Conservation (phyloP, 2,888 invertebrate genomes). For the Hirtodrosophila confusa region DNA sequence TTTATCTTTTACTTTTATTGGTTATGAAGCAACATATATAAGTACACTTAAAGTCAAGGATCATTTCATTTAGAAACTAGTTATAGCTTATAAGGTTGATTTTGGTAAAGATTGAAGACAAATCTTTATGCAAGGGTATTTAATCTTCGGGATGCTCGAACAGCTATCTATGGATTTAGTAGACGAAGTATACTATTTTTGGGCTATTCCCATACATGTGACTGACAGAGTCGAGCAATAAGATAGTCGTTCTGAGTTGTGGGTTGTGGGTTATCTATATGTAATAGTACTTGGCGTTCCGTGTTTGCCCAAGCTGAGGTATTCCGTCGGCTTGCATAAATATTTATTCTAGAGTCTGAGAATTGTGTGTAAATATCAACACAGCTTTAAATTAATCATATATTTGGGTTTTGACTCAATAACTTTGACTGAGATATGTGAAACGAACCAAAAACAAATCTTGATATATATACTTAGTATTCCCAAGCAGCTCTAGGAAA, state of each 20-base stretch:
- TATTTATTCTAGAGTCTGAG: constrained; percentile 26
- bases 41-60: too few species aligned
- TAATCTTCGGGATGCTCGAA: not conserved
- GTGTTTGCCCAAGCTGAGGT: constrained; percentile 11
- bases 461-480: not conserved
- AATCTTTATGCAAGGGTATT: not conserved
- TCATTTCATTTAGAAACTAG: too few species aligned
- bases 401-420: constrained; percentile 14
- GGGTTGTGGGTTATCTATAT: constrained; percentile 8
- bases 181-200: not conserved
- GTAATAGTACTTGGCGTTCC: not conserved
- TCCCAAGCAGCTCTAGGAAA: too few species aligned
- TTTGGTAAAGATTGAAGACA: too few species aligned
- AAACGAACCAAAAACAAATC: not conserved
- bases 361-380: constrained; percentile 26
- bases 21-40: too few species aligned
- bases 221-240: not conserved
- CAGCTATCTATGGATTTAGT: not conserved
- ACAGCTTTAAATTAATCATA: constrained; percentile 24
- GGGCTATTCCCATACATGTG: constrained; percentile 6
- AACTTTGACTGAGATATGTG: constrained; percentile 12
- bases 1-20: too few species aligned
- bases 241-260: not conserved
- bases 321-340: constrained; percentile 4
- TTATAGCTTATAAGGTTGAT: too few species aligned